phyloP scores from a whole-genome alignment of 2,797 vertebrate genomes.

The Bucorvus abyssinicus region DNA sequence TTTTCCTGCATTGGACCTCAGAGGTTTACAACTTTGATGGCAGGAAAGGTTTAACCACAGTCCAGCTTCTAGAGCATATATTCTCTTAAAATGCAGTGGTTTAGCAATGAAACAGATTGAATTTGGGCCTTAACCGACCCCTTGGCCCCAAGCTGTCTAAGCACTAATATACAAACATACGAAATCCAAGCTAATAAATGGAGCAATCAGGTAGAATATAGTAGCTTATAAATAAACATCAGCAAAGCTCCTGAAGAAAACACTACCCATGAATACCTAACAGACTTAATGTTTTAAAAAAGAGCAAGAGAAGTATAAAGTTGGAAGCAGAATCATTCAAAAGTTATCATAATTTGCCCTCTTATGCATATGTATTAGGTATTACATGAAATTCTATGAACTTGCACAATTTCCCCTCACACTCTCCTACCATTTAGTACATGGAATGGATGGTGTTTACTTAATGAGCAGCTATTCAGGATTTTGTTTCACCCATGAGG shows the following conservation, averaged over 20 bases:
- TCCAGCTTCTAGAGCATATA: neutral
- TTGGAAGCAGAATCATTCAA: neutral
- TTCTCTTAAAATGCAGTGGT: neutral
- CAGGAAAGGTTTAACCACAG: neutral
- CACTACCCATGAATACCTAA: neutral
- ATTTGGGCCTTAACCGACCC: neutral
- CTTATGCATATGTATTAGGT: neutral
- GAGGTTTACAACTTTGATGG: neutral
- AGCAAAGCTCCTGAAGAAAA: neutral
- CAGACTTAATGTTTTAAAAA: neutral
- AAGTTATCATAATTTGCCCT: neutral
- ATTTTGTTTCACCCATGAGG: neutral
- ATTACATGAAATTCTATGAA: neutral
- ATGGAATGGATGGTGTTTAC: neutral
- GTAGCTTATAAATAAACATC: constrained; percentile 27
- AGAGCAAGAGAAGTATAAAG: neutral
- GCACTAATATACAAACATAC: neutral
- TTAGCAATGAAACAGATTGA: neutral
- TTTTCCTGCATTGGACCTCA: neutral
- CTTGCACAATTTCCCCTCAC: neutral
- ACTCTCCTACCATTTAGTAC: neutral
- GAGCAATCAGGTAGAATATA: neutral
- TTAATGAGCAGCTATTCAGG: neutral
- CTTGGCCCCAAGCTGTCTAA: neutral
- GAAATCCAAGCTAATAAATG: neutral